Conservation (phyloP, 2,888 invertebrate genomes). For the Scaptomyza flava region DNA sequence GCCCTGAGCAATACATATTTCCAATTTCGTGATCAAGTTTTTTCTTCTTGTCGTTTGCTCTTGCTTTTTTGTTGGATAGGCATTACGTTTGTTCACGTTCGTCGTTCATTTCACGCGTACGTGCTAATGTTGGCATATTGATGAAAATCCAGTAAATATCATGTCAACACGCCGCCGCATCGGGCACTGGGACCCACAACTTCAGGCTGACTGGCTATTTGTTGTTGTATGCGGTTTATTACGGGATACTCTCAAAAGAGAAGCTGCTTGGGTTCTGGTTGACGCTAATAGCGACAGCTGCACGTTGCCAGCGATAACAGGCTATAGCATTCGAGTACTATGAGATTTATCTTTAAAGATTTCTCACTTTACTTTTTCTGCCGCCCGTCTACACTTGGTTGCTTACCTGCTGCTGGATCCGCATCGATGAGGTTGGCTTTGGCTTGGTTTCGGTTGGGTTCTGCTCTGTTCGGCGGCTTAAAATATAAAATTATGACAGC, state of each 20-base stretch:
- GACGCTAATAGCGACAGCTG: conserved; percentile 76
- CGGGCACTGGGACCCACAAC: conserved; percentile 20
- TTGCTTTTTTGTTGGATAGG: conserved; percentile 19
- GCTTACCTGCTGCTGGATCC: conserved; percentile 35
- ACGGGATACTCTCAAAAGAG: conserved; percentile 19
- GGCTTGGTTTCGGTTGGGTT: conserved; percentile 1
- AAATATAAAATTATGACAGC: conserved; percentile 74
- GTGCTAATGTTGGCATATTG: conserved; percentile 77
- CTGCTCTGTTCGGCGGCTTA: conserved; percentile 48
- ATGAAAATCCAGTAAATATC: conserved; percentile 80
- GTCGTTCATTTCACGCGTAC: conserved; percentile 60
- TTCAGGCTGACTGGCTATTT: conserved; percentile 25
- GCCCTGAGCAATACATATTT: conserved; percentile 16
- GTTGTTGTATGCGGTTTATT: conserved; percentile 39
- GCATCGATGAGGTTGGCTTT: conserved; percentile 16
- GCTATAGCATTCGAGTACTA: conserved; percentile 68
- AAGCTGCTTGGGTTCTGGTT: conserved; percentile 37
- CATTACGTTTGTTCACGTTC: conserved; percentile 71
- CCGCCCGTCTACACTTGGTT: conserved; percentile 8
- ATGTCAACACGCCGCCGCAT: conserved; percentile 70
- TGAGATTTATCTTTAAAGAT: conserved; percentile 71
- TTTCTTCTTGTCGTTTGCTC: conserved; percentile 7
- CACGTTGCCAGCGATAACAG: conserved; percentile 74
- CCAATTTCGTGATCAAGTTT: conserved; percentile 22
- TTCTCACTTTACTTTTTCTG: conserved; percentile 32